Evolutionary conservation across 2,888 invertebrate genomes (phyloP), one percentile per base, ranked within the genome.

Genomic region (Phalangium opilio): DNA sequence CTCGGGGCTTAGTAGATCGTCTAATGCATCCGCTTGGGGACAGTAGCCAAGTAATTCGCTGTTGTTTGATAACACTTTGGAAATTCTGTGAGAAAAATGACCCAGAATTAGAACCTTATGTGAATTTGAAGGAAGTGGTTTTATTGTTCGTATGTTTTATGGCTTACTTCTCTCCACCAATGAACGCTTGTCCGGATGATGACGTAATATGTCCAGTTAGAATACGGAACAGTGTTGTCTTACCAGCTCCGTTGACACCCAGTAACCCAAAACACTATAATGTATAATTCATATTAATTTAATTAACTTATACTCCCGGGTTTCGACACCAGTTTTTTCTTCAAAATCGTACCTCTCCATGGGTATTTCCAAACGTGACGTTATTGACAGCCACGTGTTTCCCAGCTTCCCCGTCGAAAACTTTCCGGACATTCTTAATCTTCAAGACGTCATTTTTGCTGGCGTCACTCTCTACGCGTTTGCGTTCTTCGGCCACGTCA

Each of bases 171-270:
- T 60, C 55, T n/a, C 59, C 59, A 17, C 61, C 59, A 11, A 69
- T 52, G 12, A 50, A 49, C 7, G 61, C 61, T 11, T 55, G 52
- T 18, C 69, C 69, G 12, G 50, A 50, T 5, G 65, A 61, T 1
- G 66, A 60, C 20, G 48, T 45, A 3, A 62, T 47, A 42, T 63
- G 63, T 11, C 68, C 67, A 7, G 67, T 67, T 21, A 69, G 50
- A 53, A 69, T 64, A 44, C 62, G 63, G 57, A 69, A 69, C 3
- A 64, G 61, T 7, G 68, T 66, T 15, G 69, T 67, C 55, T 69
- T 69, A 3, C 69, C 69, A n/a, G 69, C 69, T 19, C 69, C 69
- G 56, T 69, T 69, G 2, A 66, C 61, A 33, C 69, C 68, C 32
- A 69, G 57, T 14, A 69, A 55, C 14, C 68, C 68, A 58, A 68